A percentile compares a stretch with the other conserved stretches of the same genome.
These are phyloP conservation scores for Mayetiola destructor DNA, from an alignment of 2,888 invertebrate genomes.

Conservation along the genomic window DNA sequence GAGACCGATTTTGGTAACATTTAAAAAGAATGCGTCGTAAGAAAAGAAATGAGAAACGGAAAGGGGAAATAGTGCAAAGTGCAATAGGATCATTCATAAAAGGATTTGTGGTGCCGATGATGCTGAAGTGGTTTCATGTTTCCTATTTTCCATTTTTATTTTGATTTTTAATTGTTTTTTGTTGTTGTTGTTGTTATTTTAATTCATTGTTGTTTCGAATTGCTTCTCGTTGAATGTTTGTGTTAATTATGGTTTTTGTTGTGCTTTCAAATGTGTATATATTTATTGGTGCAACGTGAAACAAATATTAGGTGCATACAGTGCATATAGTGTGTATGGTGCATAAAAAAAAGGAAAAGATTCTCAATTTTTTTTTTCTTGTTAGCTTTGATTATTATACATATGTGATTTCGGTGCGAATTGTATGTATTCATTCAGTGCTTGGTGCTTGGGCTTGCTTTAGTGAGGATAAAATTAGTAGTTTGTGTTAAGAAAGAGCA, in stretches of 20 bases:
- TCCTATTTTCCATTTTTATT: background rate
- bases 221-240: background rate
- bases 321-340: conserved; percentile 1
- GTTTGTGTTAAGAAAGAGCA: conserved; percentile 1
- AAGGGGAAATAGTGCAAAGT: background rate
- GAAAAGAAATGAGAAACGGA: background rate
- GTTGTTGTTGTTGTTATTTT: too few relatives aligned
- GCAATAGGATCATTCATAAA: too few relatives aligned
- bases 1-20: background rate
- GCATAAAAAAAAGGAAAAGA: background rate
- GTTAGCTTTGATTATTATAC: too few relatives aligned
- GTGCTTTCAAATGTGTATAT: background rate
- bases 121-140: conserved; percentile 1
- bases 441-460: background rate
- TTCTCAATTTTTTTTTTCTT: too few relatives aligned
- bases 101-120: background rate
- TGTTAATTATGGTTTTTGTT: conserved; percentile 1
- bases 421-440: background rate
- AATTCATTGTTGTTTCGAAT: too few relatives aligned
- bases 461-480: conserved; percentile 6
- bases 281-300: conserved; percentile 5
- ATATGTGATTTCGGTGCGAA: too few relatives aligned
- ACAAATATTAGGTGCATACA: too few relatives aligned
- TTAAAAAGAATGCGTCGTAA: background rate
- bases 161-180: too few relatives aligned